Conservation (phyloP, 2,113 vertebrate genomes). For the Oxyura jamaicensis region DNA sequence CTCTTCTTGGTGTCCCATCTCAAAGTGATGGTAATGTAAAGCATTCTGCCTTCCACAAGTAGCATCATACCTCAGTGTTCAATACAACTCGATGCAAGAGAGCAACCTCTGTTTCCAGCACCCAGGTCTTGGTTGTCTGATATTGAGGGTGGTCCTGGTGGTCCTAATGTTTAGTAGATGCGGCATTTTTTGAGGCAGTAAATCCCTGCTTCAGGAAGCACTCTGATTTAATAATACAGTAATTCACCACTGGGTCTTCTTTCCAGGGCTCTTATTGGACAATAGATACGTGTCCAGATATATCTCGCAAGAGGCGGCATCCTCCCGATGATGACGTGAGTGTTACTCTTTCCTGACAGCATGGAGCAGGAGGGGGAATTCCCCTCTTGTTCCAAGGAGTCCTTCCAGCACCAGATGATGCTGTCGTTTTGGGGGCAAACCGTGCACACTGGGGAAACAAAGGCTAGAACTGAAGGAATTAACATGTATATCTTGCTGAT, state of each 20-base stretch:
- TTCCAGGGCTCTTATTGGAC: constrained; percentile 97
- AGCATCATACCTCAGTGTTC: not conserved
- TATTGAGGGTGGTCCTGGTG: not conserved
- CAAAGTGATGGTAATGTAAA: not conserved
- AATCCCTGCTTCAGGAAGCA: not conserved
- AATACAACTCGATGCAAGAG: not conserved
- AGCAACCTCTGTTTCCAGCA: not conserved
- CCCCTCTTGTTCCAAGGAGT: not conserved
- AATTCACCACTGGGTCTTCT: constrained; percentile 18
- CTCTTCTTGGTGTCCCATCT: not conserved
- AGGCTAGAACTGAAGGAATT: not conserved
- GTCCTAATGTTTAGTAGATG: not conserved
- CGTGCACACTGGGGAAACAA: not conserved
- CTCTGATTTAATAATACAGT: not conserved
- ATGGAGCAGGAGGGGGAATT: not conserved
- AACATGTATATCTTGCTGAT: not conserved
- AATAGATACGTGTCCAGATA: constrained; percentile 89
- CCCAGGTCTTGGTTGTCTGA: rapidly evolving
- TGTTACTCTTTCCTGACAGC: not conserved
- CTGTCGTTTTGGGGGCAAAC: not conserved
- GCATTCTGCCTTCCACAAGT: not conserved
- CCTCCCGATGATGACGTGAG: constrained; percentile 87
- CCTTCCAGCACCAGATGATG: not conserved
- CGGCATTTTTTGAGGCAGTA: not conserved
- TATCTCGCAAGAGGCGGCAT: constrained; percentile 87